These are phyloP conservation scores for Linnaemya tessellans DNA, from an alignment of 2,888 invertebrate species.

Conservation along the genomic window DNA sequence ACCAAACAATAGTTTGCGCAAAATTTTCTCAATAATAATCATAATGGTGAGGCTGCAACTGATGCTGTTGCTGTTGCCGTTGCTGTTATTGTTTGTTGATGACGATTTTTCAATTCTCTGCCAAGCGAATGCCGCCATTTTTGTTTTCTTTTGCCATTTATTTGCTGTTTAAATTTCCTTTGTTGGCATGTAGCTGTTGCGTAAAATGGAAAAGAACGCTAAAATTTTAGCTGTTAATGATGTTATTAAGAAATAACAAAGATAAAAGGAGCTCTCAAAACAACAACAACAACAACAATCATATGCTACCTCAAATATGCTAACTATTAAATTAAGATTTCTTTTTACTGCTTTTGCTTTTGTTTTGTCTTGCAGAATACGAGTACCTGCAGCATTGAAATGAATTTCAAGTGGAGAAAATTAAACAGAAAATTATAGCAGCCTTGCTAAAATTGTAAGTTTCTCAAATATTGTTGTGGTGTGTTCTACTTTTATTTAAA, in stretches of 20 bases:
- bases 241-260: conserved; percentile 42
- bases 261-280: not conserved
- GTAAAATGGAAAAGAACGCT: conserved; percentile 33
- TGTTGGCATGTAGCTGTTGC: conserved; percentile 27
- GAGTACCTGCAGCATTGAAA: conserved; percentile 6
- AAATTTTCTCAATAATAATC: conserved; percentile 21
- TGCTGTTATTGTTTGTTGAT: conserved; percentile 1
- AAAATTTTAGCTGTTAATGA: conserved; percentile 44
- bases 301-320: conserved; percentile 29
- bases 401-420: not conserved
- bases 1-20: conserved; percentile 13
- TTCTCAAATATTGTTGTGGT: not conserved
- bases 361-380: not conserved
- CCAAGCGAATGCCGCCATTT: conserved; percentile 38
- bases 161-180: not conserved
- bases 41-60: not conserved
- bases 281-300: conserved; percentile 28
- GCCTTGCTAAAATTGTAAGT: not conserved
- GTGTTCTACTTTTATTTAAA: no score
- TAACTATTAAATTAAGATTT: conserved; percentile 34
- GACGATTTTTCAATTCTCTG: conserved; percentile 52
- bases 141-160: conserved; percentile 37
- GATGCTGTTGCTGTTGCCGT: not conserved
- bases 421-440: not conserved
- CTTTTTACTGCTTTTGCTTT: not conserved